Percentiles rank a stretch among this genome's conserved stretches.
These are phyloP conservation scores for Seladonia tumulorum DNA, from an alignment of 2,888 invertebrate species.

Conservation along the genomic window DNA sequence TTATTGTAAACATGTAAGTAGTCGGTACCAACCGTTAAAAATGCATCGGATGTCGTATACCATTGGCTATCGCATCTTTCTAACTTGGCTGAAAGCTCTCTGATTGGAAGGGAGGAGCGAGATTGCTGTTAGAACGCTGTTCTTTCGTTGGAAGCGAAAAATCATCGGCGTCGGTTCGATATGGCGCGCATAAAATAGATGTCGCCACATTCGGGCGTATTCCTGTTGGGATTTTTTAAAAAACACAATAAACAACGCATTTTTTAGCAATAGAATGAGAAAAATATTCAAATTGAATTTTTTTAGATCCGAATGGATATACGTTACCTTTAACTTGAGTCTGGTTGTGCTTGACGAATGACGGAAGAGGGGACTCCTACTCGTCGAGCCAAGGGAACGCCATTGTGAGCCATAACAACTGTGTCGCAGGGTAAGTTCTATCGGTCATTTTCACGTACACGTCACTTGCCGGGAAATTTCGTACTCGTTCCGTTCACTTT, in stretches of 20 bases:
- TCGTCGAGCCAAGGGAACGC: slow-evolving; percentile 88
- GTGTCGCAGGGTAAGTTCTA: slow-evolving; percentile 87
- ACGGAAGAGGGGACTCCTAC: slow-evolving; percentile 63
- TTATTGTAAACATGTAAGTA: neutral
- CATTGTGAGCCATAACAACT: slow-evolving; percentile 94
- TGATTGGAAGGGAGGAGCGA: neutral
- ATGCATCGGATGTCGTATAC: neutral
- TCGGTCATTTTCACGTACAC: slow-evolving; percentile 90
- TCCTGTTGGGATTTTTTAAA: slow-evolving; percentile 20
- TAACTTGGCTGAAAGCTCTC: neutral
- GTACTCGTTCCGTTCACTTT: slow-evolving; percentile 77
- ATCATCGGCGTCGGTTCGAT: slow-evolving; percentile 48
- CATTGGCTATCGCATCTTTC: neutral
- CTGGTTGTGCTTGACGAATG: slow-evolving; percentile 61
- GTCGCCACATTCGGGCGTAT: slow-evolving; percentile 38
- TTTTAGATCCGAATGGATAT: neutral
- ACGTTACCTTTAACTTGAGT: slow-evolving; percentile 15
- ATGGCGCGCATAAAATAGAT: slow-evolving; percentile 61
- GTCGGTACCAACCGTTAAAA: neutral
- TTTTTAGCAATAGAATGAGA: slow-evolving; percentile 58
- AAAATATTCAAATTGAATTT: slow-evolving; percentile 56
- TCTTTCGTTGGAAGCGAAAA: slow-evolving; percentile 32
- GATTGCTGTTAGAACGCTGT: neutral
- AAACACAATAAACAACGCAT: slow-evolving; percentile 35
- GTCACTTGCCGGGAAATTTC: slow-evolving; percentile 85